These are phyloP conservation scores for Artemia sinica DNA, from an alignment of 2,888 invertebrate species.

Conservation along the genomic window DNA sequence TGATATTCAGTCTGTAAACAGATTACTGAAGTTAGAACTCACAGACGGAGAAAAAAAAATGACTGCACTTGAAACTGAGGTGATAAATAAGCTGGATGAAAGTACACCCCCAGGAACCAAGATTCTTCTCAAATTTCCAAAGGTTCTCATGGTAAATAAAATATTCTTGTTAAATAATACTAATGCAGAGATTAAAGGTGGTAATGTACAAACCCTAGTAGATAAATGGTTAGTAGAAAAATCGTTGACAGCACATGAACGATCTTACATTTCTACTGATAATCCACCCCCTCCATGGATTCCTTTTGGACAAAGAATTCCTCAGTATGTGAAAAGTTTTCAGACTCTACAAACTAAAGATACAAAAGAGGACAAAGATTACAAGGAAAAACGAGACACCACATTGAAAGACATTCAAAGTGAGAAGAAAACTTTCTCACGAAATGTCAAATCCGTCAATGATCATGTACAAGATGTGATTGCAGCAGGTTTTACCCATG, in stretches of 20 bases:
- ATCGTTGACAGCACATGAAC: not conserved
- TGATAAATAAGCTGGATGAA: not conserved
- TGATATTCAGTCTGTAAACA: not conserved
- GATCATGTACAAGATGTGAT: conserved; percentile 3
- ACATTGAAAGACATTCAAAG: not conserved
- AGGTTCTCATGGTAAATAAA: not conserved
- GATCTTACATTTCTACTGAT: conserved; percentile 7
- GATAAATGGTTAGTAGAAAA: conserved; percentile 7
- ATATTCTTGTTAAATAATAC: not conserved
- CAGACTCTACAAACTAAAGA: conserved; percentile 7
- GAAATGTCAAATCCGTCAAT: not conserved
- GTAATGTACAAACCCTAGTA: not conserved
- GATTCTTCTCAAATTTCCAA: not conserved
- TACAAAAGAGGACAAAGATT: not conserved
- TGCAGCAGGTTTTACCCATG: not conserved
- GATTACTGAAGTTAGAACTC: not conserved
- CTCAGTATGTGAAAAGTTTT: conserved; percentile 8
- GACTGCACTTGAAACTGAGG: not conserved
- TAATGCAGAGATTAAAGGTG: not conserved
- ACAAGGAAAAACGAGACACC: not conserved
- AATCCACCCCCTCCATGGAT: not conserved
- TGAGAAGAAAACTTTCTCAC: not conserved
- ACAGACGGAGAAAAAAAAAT: not conserved
- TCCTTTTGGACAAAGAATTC: conserved; percentile 15
- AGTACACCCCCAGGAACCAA: not conserved